These are phyloP conservation scores for Hirundichthys speculiger DNA, from an alignment of 2,113 vertebrate genomes.

Conservation along the genomic window DNA sequence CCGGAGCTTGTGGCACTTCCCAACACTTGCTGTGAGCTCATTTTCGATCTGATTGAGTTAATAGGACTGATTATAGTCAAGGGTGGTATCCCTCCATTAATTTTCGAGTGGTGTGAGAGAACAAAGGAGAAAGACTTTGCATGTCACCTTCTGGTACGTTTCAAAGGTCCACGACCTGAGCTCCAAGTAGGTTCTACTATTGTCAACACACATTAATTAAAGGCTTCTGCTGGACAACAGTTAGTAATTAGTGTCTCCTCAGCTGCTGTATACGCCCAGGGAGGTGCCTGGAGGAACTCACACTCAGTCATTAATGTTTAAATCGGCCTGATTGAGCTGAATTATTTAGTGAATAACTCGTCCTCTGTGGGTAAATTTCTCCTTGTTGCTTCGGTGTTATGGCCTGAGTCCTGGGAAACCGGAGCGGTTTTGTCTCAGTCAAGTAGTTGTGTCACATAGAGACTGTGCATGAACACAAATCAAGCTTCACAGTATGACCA, in stretches of 20 bases:
- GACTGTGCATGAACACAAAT: background rate
- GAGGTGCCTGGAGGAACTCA: constrained; percentile 66
- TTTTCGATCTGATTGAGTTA: constrained; percentile 16
- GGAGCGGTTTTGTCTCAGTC: constrained; percentile 1
- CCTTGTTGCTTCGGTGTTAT: constrained; percentile 40
- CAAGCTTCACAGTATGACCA: too few relatives aligned
- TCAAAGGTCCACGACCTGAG: constrained; percentile 41
- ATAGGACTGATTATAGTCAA: constrained; percentile 24
- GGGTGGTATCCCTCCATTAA: too few relatives aligned
- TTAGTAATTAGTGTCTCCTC: constrained; percentile 73
- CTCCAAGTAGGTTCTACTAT: constrained; percentile 32
- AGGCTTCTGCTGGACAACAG: constrained; percentile 70
- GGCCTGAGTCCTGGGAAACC: constrained; percentile 10
- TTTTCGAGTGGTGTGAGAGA: constrained; percentile 23
- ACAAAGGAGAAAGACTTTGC: constrained; percentile 30
- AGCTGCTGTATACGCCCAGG: constrained; percentile 58
- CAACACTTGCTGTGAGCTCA: constrained; percentile 1
- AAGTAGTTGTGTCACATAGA: too few relatives aligned
- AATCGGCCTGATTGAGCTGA: constrained; percentile 67
- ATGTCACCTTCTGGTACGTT: constrained; percentile 35
- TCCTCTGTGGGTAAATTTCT: constrained; percentile 44
- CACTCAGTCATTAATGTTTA: constrained; percentile 75
- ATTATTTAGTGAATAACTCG: constrained; percentile 71
- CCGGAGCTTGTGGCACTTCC: background rate
- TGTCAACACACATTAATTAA: constrained; percentile 68